Evolutionary conservation across 35 echinoderm and acorn worm species (phyloP).

Genomic region (Stichopus chloronotus): DNA sequence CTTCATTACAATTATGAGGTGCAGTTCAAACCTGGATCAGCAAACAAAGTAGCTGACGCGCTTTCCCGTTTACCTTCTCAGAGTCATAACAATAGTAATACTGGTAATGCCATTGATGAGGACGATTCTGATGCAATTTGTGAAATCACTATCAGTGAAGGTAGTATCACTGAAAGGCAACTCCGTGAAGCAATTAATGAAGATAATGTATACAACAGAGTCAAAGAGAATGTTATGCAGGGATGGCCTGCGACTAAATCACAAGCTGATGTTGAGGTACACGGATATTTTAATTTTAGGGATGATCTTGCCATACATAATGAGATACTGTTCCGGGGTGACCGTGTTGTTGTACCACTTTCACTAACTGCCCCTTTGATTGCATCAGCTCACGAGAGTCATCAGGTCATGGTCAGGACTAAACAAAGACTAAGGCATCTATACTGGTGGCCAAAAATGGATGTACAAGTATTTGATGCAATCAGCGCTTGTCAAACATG

Average conservation of each 20-base stretch:
- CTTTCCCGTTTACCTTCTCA: slow-evolving; percentile 20
- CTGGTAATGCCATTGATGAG: neutral
- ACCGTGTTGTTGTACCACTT: neutral
- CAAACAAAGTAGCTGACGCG: slow-evolving; percentile 49
- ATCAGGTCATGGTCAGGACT: neutral
- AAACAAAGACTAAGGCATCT: neutral
- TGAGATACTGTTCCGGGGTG: neutral
- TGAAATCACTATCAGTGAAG: neutral
- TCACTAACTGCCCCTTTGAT: neutral
- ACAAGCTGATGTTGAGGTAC: neutral
- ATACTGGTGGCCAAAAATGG: neutral
- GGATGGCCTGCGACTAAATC: too few relatives aligned
- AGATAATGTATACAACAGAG: neutral
- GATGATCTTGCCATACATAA: neutral
- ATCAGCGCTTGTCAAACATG: neutral
- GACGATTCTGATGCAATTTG: neutral
- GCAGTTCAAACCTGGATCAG: slow-evolving; percentile 37
- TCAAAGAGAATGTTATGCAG: too few relatives aligned
- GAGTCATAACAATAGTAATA: neutral
- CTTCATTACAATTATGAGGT: slow-evolving; percentile 67
- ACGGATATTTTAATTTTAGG: slow-evolving; percentile 1
- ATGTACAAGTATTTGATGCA: slow-evolving; percentile 69
- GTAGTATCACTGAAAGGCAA: neutral
- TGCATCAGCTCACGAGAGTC: neutral
- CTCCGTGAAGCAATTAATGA: neutral